Base-by-base conservation (phyloP, 1,140 invertebrate genomes). In the Atta texana region DNA sequence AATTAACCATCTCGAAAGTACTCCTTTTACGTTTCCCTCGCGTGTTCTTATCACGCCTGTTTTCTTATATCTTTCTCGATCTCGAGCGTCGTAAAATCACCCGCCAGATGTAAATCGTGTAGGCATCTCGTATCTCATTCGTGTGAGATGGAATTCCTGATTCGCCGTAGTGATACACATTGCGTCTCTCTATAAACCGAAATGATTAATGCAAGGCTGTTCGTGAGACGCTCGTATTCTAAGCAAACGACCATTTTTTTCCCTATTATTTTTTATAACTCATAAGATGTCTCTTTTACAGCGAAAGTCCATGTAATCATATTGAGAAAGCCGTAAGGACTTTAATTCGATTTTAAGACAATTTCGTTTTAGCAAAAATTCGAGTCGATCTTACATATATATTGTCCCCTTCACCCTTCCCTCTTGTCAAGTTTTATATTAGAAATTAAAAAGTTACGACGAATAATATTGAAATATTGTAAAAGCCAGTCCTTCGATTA, bases 11-110 rank as follows among this genome's bases (percentile, higher is more conserved):
- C 55, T 18, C 68, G 69, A 74, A 61, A 61, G 80, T 39, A 55
- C 24, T 72, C 64, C 18, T 49, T 63, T 84, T 84, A 75, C 16
- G 57, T 49, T 57, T 51, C 8, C 18, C 55, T 74, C 55, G 80
- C 80, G 44, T 75, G 69, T 28, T 44, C 55, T 74, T 84, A 61
- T 82, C 57, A 24, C 55, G 21, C 14, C 34, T 12, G 18, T 49
- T n/a, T n/a, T 57, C 21, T n/a, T 31, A 18, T 34, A 82, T 75
- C 80, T 24, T 44, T 31, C 57, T 31, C 28, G 31, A 80, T 80
- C 77, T 68, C 39, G 63, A 18, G 63, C 24, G 18, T 34, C 80
- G 69, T 84, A 84, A 84, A 84, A 75, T 84, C 80, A 69, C 39
- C 34, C 44, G 39, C 39, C 31, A 61, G 39, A 84, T 84, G 57